Evolutionary conservation across 2,888 invertebrate species (phyloP).

Genomic region (Chesias legatella): DNA sequence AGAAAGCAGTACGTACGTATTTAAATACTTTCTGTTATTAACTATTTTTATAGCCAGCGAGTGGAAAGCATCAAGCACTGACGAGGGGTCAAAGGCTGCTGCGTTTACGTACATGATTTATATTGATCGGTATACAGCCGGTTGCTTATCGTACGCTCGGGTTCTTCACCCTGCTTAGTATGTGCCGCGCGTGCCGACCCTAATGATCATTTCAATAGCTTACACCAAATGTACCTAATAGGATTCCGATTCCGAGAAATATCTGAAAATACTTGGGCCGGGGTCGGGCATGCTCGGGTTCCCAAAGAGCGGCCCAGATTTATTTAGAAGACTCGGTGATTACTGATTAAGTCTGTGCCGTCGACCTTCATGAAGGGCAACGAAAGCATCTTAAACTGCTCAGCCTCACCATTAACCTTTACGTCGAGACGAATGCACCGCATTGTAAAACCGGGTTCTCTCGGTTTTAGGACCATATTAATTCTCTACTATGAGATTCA

Average conservation of each 20-base stretch:
- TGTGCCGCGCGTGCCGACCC: constrained; percentile 31
- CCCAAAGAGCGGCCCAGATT: constrained; percentile 23
- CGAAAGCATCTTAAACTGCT: constrained; percentile 6
- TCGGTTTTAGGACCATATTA: too few species aligned
- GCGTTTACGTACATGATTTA: constrained; percentile 59
- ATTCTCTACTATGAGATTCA: too few species aligned
- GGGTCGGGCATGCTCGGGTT: constrained; percentile 24
- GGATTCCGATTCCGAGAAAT: constrained; percentile 28
- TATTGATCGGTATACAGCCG: constrained; percentile 63
- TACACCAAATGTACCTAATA: constrained; percentile 25
- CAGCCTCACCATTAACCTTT: constrained; percentile 9
- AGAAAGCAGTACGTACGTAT: too few species aligned
- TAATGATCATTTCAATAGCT: constrained; percentile 38
- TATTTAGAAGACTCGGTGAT: constrained; percentile 28
- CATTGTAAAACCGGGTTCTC: too few species aligned
- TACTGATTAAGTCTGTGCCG: constrained; percentile 19
- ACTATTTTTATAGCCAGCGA: constrained; percentile 29
- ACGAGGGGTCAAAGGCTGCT: constrained; percentile 62
- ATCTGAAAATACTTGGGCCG: constrained; percentile 24
- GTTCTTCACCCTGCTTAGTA: constrained; percentile 58
- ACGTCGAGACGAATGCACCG: constrained; percentile 1
- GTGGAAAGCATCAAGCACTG: constrained; percentile 46
- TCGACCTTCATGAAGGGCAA: constrained; percentile 26
- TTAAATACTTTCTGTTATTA: too few species aligned
- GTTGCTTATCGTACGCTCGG: constrained; percentile 57